A percentile compares a stretch with the other conserved stretches of the same genome.
These are phyloP conservation scores for Buphagus erythrorhynchus DNA, from an alignment of 2,797 vertebrate species.

Conservation along the genomic window DNA sequence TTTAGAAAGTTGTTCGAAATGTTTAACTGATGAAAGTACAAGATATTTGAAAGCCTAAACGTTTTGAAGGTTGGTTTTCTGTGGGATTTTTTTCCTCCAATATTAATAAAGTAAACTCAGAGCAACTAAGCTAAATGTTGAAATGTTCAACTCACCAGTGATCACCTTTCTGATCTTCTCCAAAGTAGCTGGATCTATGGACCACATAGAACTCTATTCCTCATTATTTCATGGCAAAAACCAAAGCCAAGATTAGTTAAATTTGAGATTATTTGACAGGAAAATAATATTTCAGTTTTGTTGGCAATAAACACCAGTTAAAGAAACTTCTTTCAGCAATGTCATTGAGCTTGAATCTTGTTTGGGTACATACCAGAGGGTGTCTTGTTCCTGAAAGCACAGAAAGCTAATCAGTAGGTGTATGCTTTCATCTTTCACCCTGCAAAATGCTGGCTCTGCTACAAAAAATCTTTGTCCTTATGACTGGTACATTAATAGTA, in stretches of 20 bases:
- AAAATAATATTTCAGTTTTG: conserved; percentile 10
- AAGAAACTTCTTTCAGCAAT: conserved; percentile 1
- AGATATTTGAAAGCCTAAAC: not conserved
- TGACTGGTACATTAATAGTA: not conserved
- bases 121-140: not conserved
- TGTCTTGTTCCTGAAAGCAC: not conserved
- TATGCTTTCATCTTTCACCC: not conserved
- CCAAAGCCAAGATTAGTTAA: not conserved
- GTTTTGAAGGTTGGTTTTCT: not conserved
- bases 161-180: not conserved
- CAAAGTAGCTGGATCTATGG: not conserved
- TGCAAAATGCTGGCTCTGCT: not conserved
- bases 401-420: not conserved
- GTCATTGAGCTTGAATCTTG: not conserved
- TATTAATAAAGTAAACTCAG: not conserved
- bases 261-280: conserved; percentile 6
- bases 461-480: not conserved
- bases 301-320: not conserved
- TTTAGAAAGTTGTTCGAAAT: not conserved
- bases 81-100: accelerated
- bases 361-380: not conserved
- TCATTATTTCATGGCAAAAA: not conserved
- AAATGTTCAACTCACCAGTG: not conserved
- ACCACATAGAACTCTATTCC: not conserved
- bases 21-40: not conserved